Percentiles rank a stretch among this genome's conserved stretches.
phyloP scores from a whole-genome alignment of 2,888 invertebrate genomes.

The Drepanosiphum platanoidis region DNA sequence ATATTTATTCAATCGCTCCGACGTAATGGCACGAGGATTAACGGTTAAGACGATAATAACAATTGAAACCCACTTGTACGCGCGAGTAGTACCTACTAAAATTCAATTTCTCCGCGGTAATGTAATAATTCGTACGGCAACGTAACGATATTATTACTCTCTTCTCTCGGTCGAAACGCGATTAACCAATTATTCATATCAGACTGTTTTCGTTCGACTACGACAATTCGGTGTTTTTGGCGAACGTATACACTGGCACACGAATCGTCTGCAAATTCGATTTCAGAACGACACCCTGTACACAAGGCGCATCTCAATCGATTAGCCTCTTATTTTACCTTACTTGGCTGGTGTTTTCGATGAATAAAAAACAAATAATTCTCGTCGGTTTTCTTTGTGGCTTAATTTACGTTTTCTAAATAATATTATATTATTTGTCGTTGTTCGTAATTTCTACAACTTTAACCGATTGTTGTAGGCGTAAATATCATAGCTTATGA shows the following conservation, averaged over 20 bases:
- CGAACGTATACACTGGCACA: not conserved
- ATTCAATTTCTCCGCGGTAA: not conserved
- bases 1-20: not conserved
- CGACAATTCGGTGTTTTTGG: too few species aligned
- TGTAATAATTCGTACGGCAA: not conserved
- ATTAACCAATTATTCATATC: not conserved
- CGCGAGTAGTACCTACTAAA: not conserved
- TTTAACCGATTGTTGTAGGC: too few species aligned
- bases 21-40: not conserved
- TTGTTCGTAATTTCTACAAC: too few species aligned
- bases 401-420: too few species aligned
- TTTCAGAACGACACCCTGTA: too few species aligned
- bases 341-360: too few species aligned
- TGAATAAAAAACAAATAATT: too few species aligned
- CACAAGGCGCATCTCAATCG: too few species aligned
- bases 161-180: not conserved
- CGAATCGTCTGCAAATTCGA: not conserved
- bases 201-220: not conserved
- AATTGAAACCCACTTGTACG: not conserved
- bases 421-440: too few species aligned
- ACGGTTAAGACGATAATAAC: not conserved
- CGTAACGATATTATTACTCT: not conserved
- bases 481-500: too few species aligned
- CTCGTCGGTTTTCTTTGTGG: too few species aligned
- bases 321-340: too few species aligned